Conservation (phyloP, 2,113 vertebrate genomes). For the Tichodroma muraria region DNA sequence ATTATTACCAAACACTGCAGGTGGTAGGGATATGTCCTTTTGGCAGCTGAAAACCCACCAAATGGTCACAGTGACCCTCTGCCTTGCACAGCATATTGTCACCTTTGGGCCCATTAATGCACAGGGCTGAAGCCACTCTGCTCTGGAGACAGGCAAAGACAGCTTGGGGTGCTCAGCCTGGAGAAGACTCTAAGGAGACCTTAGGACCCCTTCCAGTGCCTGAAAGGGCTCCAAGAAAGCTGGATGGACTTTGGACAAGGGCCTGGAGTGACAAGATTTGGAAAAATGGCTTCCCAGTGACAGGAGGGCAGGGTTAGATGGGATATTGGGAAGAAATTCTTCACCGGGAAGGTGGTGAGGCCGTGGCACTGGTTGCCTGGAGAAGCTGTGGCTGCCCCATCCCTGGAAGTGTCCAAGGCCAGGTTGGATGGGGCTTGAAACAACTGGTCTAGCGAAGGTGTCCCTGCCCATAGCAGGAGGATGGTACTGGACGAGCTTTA, state of each 20-base stretch:
- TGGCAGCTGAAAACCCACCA: not conserved
- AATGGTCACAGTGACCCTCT: rapidly evolving
- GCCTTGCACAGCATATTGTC: not conserved
- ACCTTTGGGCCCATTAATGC: not conserved
- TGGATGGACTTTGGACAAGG: not conserved
- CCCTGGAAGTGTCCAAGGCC: not conserved
- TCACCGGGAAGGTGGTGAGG: not conserved
- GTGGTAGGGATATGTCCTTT: not conserved
- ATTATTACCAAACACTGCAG: not conserved
- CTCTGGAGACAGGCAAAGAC: not conserved
- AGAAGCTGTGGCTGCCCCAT: not conserved
- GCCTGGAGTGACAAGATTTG: not conserved
- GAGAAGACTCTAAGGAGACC: not conserved
- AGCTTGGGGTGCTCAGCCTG: not conserved
- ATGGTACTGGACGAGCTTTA: not conserved
- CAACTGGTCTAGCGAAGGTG: not conserved
- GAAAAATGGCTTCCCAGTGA: not conserved
- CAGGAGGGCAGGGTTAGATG: not conserved
- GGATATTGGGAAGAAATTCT: not conserved
- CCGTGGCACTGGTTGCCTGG: not conserved
- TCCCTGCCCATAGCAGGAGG: not conserved
- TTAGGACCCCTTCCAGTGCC: not conserved
- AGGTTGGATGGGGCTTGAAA: rapidly evolving
- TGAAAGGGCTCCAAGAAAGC: not conserved
- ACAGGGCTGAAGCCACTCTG: not conserved